A percentile compares a stretch with the other conserved stretches of the same genome.
These are phyloP conservation scores for Pinna nobilis DNA, from an alignment of 1,140 invertebrate species.

Conservation along the genomic window DNA sequence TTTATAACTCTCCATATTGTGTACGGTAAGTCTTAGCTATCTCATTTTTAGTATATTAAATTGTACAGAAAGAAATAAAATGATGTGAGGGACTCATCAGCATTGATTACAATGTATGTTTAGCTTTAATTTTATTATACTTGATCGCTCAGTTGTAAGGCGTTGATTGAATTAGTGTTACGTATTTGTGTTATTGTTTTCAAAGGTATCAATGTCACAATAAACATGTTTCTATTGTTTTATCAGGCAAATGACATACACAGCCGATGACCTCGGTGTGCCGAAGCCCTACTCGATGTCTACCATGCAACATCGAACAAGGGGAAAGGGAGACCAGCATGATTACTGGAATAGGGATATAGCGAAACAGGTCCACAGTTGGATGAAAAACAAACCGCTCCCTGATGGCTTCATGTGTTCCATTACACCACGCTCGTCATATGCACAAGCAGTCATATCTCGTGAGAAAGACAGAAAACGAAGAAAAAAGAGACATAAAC, in stretches of 20 bases:
- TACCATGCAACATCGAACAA: neutral
- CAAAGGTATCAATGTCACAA: too few relatives aligned
- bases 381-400: constrained; percentile 38
- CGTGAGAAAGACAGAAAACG: neutral
- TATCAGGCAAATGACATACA: constrained; percentile 32
- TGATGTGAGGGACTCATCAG: too few relatives aligned
- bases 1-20: too few relatives aligned
- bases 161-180: too few relatives aligned
- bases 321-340: neutral
- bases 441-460: neutral
- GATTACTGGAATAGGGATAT: constrained; percentile 33
- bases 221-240: neutral
- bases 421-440: neutral
- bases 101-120: too few relatives aligned
- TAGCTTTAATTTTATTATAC: too few relatives aligned
- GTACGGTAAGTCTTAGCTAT: too few relatives aligned
- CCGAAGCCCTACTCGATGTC: neutral
- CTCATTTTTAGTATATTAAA: too few relatives aligned
- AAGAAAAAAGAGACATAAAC: constrained; percentile 13
- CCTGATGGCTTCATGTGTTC: constrained; percentile 16
- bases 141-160: too few relatives aligned
- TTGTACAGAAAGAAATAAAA: too few relatives aligned
- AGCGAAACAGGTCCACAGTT: constrained; percentile 32
- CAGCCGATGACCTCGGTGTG: neutral
- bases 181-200: too few relatives aligned